Conservation (phyloP, 2,888 invertebrate species). For the Cremastinae sp. region DNA sequence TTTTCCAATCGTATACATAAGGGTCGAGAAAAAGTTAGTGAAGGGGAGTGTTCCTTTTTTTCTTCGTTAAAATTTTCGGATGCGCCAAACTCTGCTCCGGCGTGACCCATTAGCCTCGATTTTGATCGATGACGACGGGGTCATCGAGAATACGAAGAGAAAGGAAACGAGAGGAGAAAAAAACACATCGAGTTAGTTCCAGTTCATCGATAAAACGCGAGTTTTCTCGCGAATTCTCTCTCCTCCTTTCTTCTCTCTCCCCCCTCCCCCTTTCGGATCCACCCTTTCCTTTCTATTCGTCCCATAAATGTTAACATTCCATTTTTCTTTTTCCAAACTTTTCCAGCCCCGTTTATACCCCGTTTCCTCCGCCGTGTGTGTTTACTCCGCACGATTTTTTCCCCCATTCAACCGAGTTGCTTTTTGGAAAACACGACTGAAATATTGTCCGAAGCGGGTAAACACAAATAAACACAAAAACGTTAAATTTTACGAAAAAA, state of each 20-base stretch:
- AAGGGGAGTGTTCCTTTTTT: slow-evolving; percentile 23
- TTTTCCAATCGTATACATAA: slow-evolving; percentile 23
- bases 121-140: slow-evolving; percentile 59
- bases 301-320: slow-evolving; percentile 35
- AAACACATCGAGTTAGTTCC: slow-evolving; percentile 46
- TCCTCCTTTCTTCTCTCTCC: slow-evolving; percentile 4
- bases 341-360: background rate
- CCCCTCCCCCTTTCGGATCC: background rate
- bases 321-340: slow-evolving; percentile 29
- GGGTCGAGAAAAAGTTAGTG: slow-evolving; percentile 26
- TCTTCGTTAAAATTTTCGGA: slow-evolving; percentile 25
- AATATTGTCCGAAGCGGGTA: slow-evolving; percentile 31
- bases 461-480: slow-evolving; percentile 51
- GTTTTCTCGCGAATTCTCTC: slow-evolving; percentile 2
- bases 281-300: slow-evolving; percentile 1
- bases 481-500: slow-evolving; percentile 1
- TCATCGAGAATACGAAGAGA: slow-evolving; percentile 32
- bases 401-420: background rate
- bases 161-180: slow-evolving; percentile 2
- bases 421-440: background rate
- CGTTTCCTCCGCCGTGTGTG: slow-evolving; percentile 12
- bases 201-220: slow-evolving; percentile 50
- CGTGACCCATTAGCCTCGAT: slow-evolving; percentile 51
- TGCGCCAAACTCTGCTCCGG: slow-evolving; percentile 35
- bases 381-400: slow-evolving; percentile 31